Percentiles rank a stretch among this genome's conserved stretches.
Conservation (phyloP, 1,140 invertebrate species). For the Cherax destructor region DNA sequence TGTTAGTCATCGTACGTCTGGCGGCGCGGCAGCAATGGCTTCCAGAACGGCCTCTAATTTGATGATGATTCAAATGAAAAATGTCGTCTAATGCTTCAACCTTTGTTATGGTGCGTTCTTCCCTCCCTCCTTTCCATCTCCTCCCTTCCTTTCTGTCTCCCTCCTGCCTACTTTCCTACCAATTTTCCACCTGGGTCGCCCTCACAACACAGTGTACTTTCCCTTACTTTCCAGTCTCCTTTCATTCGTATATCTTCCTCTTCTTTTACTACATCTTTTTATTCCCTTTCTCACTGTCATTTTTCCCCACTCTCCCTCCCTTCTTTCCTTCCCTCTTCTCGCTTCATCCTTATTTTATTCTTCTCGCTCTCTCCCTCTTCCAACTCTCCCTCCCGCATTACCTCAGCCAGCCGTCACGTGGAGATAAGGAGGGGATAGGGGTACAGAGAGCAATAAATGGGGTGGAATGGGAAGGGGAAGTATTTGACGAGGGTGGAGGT, state of each 20-base stretch:
- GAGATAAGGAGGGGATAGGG: conserved; percentile 44
- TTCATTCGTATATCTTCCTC: not conserved
- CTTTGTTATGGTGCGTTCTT: conserved; percentile 62
- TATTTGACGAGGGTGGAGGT: not conserved
- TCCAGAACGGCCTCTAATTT: conserved; percentile 60
- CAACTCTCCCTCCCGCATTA: not conserved
- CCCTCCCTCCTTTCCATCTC: conserved; percentile 26
- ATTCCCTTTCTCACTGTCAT: too few species aligned
- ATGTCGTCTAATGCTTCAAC: conserved; percentile 64
- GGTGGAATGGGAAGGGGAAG: conserved; percentile 20
- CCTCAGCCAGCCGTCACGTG: conserved; percentile 17
- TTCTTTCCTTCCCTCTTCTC: conserved; percentile 23
- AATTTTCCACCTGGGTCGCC: not conserved
- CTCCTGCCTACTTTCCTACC: not conserved
- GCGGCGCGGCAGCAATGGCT: conserved; percentile 37
- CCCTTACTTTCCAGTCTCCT: too few species aligned
- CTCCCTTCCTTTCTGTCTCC: not conserved
- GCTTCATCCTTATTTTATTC: not conserved
- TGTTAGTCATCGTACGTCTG: conserved; percentile 21
- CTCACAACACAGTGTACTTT: not conserved
- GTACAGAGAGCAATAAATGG: conserved; percentile 37
- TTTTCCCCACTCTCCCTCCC: too few species aligned
- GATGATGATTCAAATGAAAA: conserved; percentile 70
- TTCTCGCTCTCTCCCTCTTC: not conserved
- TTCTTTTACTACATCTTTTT: too few species aligned